These are phyloP conservation scores for Cataglyphis hispanica DNA, from an alignment of 1,140 invertebrate species.

Conservation along the genomic window DNA sequence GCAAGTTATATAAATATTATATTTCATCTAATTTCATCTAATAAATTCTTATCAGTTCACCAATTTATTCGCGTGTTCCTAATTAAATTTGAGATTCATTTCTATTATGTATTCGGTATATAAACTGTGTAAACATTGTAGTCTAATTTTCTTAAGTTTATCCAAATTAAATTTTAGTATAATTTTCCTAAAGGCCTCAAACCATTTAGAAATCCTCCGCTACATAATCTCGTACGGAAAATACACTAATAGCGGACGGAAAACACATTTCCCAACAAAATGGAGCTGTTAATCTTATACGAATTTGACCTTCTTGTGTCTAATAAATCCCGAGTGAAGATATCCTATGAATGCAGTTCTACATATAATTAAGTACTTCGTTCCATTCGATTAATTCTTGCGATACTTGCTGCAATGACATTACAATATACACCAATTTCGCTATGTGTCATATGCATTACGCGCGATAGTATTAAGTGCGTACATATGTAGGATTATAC, in stretches of 20 bases:
- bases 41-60: background rate
- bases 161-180: constrained; percentile 68
- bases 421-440: constrained; percentile 45
- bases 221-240: background rate
- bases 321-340: background rate
- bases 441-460: constrained; percentile 23
- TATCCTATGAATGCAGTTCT: background rate
- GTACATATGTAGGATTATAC: constrained; percentile 56
- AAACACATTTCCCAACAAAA: constrained; percentile 32
- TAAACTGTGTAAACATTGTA: background rate
- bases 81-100: constrained; percentile 71
- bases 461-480: constrained; percentile 35
- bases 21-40: constrained; percentile 16
- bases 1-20: constrained; percentile 19
- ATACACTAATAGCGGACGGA: too few relatives aligned
- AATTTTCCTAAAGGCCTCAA: constrained; percentile 65
- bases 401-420: constrained; percentile 35
- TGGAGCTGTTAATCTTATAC: background rate
- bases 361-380: constrained; percentile 36
- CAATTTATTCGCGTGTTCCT: constrained; percentile 21
- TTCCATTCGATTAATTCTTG: constrained; percentile 48
- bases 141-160: constrained; percentile 67
- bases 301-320: background rate
- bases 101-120: constrained; percentile 46
- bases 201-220: constrained; percentile 2